Base-by-base conservation (phyloP, 92 coral and sea anemone genomes). In the Zoanthus sansibaricus region DNA sequence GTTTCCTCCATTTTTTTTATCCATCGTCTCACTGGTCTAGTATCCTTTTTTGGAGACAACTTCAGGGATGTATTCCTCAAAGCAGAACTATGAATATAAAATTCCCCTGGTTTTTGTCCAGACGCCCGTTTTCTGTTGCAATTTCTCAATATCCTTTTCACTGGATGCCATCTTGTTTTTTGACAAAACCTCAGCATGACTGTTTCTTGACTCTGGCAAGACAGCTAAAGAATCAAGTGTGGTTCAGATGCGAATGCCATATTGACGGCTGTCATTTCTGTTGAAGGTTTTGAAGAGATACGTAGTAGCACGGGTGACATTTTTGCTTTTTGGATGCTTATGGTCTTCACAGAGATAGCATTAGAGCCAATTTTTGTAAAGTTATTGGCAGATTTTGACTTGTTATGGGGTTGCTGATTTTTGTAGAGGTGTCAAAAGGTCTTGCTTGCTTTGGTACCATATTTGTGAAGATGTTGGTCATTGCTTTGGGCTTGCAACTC, bases 251-350 rank as follows among this genome's bases (percentile, higher is more conserved):
- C 21, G 85, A 46, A 67, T 80, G 85, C 62, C 61, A 52, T 80
- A 80, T 66, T 52, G 85, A 42, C 85, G 61, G 74, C 25, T 80
- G 73, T 66, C 62, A 74, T 66, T 74, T 80, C 37, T 79, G 92
- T 67, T 89, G 78, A 76, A 84, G 88, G 70, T 64, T 85, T 66
- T 85, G 85, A 18, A 86, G 56, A 83, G 92, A 76, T 25, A 85
- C 20, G 33, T 42, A 46, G 68, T 79, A 33, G 72, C 78, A 49
- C 18, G 78, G 55, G 68, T 59, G 92, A 33, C 64, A 56, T 56
- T 76, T 73, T 30, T 80, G 52, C 85, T 80, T 80, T 71, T 61
- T 67, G 71, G 51, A 67, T 62, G 75, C 85, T 54, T 80, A 46
- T 61, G 58, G 85, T 46, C 85, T 80, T 80, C 61, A 46, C 42